Conservation (phyloP, 2,888 invertebrate species). For the Halictus quadricinctus region DNA sequence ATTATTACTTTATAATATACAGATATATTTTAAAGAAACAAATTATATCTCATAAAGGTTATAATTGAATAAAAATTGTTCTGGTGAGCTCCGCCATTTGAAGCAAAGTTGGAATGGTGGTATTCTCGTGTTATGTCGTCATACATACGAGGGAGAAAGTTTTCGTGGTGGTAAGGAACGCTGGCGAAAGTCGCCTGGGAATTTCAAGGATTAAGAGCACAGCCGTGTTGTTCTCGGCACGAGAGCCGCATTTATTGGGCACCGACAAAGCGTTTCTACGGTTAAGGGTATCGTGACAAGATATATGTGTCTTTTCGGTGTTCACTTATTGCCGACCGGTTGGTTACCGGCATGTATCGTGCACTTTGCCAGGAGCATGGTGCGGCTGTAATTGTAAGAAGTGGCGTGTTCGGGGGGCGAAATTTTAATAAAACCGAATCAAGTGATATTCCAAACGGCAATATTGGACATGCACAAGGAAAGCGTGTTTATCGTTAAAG, state of each 20-base stretch:
- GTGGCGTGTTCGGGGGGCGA: slow-evolving; percentile 12
- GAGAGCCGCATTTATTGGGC: slow-evolving; percentile 37
- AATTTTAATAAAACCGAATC: slow-evolving; percentile 38
- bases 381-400: slow-evolving; percentile 29
- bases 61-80: neutral
- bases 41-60: slow-evolving; percentile 24
- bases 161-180: slow-evolving; percentile 14
- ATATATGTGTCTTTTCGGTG: slow-evolving; percentile 29
- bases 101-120: slow-evolving; percentile 23
- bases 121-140: neutral
- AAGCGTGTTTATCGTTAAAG: neutral
- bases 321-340: slow-evolving; percentile 33
- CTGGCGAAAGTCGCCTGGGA: slow-evolving; percentile 50
- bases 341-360: slow-evolving; percentile 17
- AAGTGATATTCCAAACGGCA: slow-evolving; percentile 11
- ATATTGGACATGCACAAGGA: neutral
- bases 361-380: slow-evolving; percentile 24
- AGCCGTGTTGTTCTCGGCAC: slow-evolving; percentile 36
- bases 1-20: too few relatives aligned
- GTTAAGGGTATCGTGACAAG: slow-evolving; percentile 48
- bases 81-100: neutral
- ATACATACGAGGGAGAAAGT: slow-evolving; percentile 27
- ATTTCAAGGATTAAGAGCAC: slow-evolving; percentile 47
- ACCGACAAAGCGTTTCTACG: slow-evolving; percentile 35
- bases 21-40: neutral